Conservation (phyloP, 1,140 invertebrate species). For the Eupristina koningsbergeri region DNA sequence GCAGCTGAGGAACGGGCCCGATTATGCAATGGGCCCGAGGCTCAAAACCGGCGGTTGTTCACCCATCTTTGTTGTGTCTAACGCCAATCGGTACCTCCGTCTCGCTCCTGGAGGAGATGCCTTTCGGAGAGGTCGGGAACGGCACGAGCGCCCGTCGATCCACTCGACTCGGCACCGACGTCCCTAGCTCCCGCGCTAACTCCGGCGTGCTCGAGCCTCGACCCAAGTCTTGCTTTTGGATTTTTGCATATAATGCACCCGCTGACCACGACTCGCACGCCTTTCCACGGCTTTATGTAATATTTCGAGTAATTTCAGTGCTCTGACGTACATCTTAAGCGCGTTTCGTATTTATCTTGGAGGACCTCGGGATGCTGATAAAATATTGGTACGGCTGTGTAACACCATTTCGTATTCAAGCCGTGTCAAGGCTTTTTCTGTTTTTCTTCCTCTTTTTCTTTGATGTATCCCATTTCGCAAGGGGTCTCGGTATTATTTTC, state of each 20-base stretch:
- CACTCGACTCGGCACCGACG: too few relatives aligned
- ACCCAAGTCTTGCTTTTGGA: too few relatives aligned
- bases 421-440: background rate
- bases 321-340: background rate
- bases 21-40: slow-evolving; percentile 42
- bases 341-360: background rate
- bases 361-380: background rate
- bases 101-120: too few relatives aligned
- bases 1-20: background rate
- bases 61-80: slow-evolving; percentile 65
- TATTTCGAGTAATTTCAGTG: too few relatives aligned
- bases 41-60: slow-evolving; percentile 61
- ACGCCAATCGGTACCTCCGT: background rate
- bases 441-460: background rate
- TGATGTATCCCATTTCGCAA: background rate
- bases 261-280: too few relatives aligned
- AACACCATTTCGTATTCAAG: background rate
- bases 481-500: background rate
- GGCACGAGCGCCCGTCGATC: too few relatives aligned
- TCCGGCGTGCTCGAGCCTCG: too few relatives aligned
- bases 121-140: too few relatives aligned
- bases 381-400: background rate
- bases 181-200: too few relatives aligned
- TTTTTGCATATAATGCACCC: too few relatives aligned
- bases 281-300: too few relatives aligned